Conservation (phyloP, 2,797 vertebrate genomes). For the Podarcis siculus region DNA sequence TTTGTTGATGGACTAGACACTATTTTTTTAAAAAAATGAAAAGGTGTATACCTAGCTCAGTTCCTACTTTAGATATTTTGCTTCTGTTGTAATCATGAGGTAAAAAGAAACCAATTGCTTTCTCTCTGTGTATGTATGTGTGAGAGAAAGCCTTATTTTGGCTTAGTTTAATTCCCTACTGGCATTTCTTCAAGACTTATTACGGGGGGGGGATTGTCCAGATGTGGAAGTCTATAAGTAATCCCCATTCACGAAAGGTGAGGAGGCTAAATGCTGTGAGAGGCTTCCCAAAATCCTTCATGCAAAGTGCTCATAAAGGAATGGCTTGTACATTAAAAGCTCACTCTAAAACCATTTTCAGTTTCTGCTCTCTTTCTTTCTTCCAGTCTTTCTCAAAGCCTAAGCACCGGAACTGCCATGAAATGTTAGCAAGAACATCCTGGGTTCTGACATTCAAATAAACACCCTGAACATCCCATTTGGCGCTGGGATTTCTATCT, state of each 20-base stretch:
- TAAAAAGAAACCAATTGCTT: neutral
- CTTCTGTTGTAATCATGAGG: neutral
- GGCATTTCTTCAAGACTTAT: slow-evolving; percentile 3
- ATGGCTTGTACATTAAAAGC: slow-evolving; percentile 24
- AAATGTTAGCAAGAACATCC: slow-evolving; percentile 28
- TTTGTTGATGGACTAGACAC: neutral
- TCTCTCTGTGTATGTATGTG: neutral
- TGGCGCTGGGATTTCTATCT: slow-evolving; percentile 48
- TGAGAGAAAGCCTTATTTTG: neutral
- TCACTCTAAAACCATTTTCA: neutral
- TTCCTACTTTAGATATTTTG: slow-evolving; percentile 18
- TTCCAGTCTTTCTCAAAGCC: slow-evolving; percentile 1
- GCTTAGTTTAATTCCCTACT: slow-evolving; percentile 21
- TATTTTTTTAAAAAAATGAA: neutral
- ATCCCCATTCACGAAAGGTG: slow-evolving; percentile 24
- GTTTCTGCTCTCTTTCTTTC: neutral
- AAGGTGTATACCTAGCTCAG: neutral
- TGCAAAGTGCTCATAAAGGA: slow-evolving; percentile 40
- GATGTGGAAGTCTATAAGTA: slow-evolving; percentile 25
- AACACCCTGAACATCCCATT: slow-evolving; percentile 41
- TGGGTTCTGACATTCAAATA: slow-evolving; percentile 60
- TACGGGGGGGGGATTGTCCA: neutral
- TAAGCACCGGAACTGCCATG: slow-evolving; percentile 19
- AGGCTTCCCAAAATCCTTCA: neutral
- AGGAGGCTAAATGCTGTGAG: slow-evolving; percentile 26